Conservation (phyloP, 2,113 vertebrate species). For the Oceanites oceanicus region DNA sequence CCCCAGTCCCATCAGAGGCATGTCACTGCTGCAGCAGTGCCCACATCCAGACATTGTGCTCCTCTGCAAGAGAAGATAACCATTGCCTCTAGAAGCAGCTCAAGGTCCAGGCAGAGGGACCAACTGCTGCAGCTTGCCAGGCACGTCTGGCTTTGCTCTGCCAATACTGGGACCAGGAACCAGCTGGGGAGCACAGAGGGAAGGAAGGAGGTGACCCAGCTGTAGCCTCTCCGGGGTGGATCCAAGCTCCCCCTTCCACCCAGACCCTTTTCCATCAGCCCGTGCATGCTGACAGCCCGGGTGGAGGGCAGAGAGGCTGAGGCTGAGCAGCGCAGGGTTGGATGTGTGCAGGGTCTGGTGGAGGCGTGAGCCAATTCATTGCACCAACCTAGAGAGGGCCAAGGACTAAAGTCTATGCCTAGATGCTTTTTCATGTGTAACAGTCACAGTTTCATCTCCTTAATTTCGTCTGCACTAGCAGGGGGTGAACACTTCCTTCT, state of each 20-base stretch:
- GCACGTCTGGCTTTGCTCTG: not conserved
- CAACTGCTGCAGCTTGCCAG: not conserved
- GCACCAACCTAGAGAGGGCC: fast-evolving
- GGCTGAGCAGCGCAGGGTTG: not conserved
- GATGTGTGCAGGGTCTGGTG: not conserved
- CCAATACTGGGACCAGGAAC: not conserved
- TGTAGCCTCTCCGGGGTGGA: not conserved
- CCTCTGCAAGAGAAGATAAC: not conserved
- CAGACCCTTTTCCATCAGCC: not conserved
- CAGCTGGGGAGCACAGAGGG: not conserved
- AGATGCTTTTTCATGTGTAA: not conserved
- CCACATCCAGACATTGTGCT: not conserved
- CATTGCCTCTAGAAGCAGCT: not conserved
- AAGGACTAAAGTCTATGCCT: too few relatives aligned
- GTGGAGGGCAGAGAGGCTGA: not conserved
- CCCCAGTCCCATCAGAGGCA: not conserved
- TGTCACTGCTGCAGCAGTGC: not conserved
- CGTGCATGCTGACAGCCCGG: fast-evolving
- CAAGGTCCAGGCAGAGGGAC: not conserved
- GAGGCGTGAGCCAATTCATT: fast-evolving
- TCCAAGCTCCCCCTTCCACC: not conserved
- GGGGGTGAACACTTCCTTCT: not conserved
- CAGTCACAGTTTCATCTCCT: not conserved
- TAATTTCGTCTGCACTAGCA: not conserved
- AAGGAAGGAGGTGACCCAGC: not conserved